These are phyloP conservation scores for Branchinecta lindahli DNA, from an alignment of 1,140 invertebrate species.

Conservation along the genomic window DNA sequence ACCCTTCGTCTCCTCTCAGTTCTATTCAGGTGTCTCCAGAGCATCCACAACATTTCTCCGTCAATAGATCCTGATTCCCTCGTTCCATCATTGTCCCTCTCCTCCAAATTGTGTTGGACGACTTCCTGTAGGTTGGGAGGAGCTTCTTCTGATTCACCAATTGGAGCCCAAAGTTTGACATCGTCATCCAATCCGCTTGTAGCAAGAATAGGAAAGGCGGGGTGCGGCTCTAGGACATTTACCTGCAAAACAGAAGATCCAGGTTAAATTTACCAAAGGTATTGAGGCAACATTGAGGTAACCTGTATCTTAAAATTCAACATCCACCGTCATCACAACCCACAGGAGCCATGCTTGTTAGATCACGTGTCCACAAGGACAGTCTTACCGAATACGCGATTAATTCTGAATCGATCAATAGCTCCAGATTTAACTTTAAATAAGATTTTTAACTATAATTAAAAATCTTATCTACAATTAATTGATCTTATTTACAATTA, in stretches of 20 bases:
- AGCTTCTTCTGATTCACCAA: slow-evolving; percentile 40
- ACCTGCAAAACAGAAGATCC: slow-evolving; percentile 41
- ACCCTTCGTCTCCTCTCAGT: slow-evolving; percentile 28
- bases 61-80: slow-evolving; percentile 36
- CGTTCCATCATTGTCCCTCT: slow-evolving; percentile 32
- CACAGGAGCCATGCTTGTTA: too few relatives aligned
- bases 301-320: too few relatives aligned
- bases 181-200: slow-evolving; percentile 80
- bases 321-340: not conserved
- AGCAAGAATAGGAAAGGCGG: slow-evolving; percentile 65
- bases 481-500: too few relatives aligned
- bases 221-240: slow-evolving; percentile 82
- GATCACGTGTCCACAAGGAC: not conserved
- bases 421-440: too few relatives aligned
- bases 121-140: slow-evolving; percentile 32
- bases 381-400: too few relatives aligned
- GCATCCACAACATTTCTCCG: slow-evolving; percentile 40
- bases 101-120: slow-evolving; percentile 35
- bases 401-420: too few relatives aligned
- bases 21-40: slow-evolving; percentile 37
- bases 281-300: not conserved
- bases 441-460: too few relatives aligned
- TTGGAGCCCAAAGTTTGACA: slow-evolving; percentile 84
- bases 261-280: not conserved
- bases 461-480: too few relatives aligned